phyloP scores from a whole-genome alignment of 2,113 vertebrate genomes.

The Machaerirhynchus nigripectus region DNA sequence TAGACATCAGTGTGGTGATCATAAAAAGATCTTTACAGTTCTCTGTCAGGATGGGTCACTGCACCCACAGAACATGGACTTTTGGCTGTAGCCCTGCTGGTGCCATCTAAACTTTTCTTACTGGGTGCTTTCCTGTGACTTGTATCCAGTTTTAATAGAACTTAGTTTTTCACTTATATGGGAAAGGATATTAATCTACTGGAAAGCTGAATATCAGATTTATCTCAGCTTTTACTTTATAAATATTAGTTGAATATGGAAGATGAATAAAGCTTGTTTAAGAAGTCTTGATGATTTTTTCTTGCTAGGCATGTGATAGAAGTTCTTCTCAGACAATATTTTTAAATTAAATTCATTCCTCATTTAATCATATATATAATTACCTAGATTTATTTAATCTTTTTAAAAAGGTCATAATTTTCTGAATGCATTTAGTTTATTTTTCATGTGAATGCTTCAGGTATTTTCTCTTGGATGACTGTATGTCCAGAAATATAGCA shows the following conservation, averaged over 20 bases:
- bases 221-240: neutral
- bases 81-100: neutral
- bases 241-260: neutral
- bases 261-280: fast-evolving
- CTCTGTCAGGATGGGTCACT: neutral
- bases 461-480: neutral
- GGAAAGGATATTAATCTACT: neutral
- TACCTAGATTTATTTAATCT: neutral
- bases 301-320: neutral
- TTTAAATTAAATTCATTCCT: neutral
- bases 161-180: neutral
- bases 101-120: neutral
- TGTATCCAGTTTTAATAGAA: neutral
- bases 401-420: fast-evolving
- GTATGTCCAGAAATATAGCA: neutral
- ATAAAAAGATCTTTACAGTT: neutral
- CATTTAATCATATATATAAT: neutral
- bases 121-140: neutral
- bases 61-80: neutral
- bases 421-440: neutral
- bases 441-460: neutral
- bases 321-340: neutral
- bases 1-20: neutral
- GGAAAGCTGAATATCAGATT: neutral
- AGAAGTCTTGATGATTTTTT: neutral